Conservation (phyloP, 1,140 invertebrate genomes). For the Microplitis demolitor region DNA sequence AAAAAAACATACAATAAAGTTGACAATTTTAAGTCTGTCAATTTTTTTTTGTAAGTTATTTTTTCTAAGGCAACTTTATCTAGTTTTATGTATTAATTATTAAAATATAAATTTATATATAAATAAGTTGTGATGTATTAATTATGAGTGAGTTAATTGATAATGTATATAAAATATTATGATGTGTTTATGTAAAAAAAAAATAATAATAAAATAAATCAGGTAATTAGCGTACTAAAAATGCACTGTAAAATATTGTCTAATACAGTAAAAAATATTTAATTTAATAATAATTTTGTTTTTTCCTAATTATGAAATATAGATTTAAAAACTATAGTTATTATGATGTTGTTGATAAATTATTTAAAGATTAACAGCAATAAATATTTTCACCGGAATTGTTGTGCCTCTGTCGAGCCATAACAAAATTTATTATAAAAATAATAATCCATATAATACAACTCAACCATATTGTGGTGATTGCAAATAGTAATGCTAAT, state of each 20-base stretch:
- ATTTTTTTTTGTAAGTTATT: constrained; percentile 31
- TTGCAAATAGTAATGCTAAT: constrained; percentile 64
- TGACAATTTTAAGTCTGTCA: constrained; percentile 6
- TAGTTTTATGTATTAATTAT: constrained; percentile 15
- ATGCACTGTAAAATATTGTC: constrained; percentile 36
- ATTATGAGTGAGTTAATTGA: constrained; percentile 32
- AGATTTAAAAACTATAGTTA: too few species aligned
- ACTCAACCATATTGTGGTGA: constrained; percentile 66
- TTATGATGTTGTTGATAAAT: too few species aligned
- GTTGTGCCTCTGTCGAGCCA: constrained; percentile 54
- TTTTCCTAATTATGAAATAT: too few species aligned
- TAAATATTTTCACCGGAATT: constrained; percentile 38
- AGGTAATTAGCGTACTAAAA: constrained; percentile 39
- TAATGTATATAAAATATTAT: constrained; percentile 41
- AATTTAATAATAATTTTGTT: too few species aligned
- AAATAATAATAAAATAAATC: constrained; percentile 15
- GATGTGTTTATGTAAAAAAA: constrained; percentile 46
- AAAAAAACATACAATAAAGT: neutral
- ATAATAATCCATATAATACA: constrained; percentile 63
- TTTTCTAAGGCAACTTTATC: constrained; percentile 34
- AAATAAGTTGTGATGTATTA: constrained; percentile 39
- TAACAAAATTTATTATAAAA: constrained; percentile 60
- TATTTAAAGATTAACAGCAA: constrained; percentile 34
- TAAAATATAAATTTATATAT: constrained; percentile 24
- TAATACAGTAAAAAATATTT: neutral